Evolutionary conservation across 2,888 invertebrate genomes (phyloP), one percentile per base, ranked within the genome.

Genomic region (Archaeoteleia sp.): DNA sequence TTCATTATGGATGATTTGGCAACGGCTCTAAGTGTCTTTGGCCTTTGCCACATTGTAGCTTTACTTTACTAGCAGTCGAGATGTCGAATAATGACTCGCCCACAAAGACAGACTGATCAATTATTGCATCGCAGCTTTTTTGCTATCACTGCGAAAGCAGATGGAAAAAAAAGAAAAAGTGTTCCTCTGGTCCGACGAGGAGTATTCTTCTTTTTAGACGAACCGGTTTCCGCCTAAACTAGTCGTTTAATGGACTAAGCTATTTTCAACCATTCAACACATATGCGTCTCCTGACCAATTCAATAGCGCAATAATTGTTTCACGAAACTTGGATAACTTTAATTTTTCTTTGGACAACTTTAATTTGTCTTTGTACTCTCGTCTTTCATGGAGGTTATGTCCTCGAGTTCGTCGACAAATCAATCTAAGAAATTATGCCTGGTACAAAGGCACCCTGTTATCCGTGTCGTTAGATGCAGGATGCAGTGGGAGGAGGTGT

Each of bases 51-150:
- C 63, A 55, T 63, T 42, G 58, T 58, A 68, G 58, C 58, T 63
- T 27, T 12, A 25, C 58, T 63, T 60, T 45, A 46, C 39, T 51
- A 35, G 23, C 54, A 49, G 10, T 10, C 4, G 8, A 15, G 17
- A 35, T 2, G 54, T 23, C 55, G 61, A 65, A 70, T 70, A 62
- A 61, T 61, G 53, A 62, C 58, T 66, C 66, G 65, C 65, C 61
- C 57, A 66, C 62, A 60, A 66, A 62, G 57, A 51, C 62, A 58
- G 66, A 66, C 66, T 66, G 66, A 70, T 70, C 70, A 66, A 70
- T 70, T 66, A 70, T 66, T 70, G 70, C 70, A 70, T 42, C 70
- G 66, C 57, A 62, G 48, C 66, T 62, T 66, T 66, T 70, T 70
- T 70, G 53, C 42, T 39, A 39, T 20, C 61, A 45, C 48, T 45